These are phyloP conservation scores for Pediacus dermestoides DNA, from an alignment of 2,888 invertebrate species.

Conservation along the genomic window DNA sequence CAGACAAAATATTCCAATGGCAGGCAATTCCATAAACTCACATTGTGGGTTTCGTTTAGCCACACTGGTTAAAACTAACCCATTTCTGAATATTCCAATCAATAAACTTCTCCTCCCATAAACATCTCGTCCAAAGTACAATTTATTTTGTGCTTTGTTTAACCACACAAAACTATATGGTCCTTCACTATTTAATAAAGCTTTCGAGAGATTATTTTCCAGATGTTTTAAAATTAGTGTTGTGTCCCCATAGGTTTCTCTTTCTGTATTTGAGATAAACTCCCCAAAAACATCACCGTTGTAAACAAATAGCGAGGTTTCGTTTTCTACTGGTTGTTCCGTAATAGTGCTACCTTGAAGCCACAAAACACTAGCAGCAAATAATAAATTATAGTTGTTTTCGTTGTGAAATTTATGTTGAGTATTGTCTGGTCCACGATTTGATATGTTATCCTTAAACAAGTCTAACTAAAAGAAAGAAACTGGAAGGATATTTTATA, in stretches of 20 bases:
- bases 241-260: slow-evolving; percentile 53
- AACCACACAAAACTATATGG: slow-evolving; percentile 83
- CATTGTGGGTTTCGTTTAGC: slow-evolving; percentile 56
- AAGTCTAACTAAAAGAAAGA: slow-evolving; percentile 33
- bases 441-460: slow-evolving; percentile 44
- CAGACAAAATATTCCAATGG: slow-evolving; percentile 58
- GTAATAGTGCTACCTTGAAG: slow-evolving; percentile 68
- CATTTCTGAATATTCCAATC: slow-evolving; percentile 51
- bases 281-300: slow-evolving; percentile 84
- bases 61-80: slow-evolving; percentile 55
- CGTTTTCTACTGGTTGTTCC: slow-evolving; percentile 65
- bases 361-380: slow-evolving; percentile 69
- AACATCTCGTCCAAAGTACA: slow-evolving; percentile 83
- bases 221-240: slow-evolving; percentile 51
- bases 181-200: slow-evolving; percentile 58
- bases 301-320: slow-evolving; percentile 68
- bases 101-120: slow-evolving; percentile 84
- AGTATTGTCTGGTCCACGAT: slow-evolving; percentile 58
- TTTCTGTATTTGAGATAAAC: slow-evolving; percentile 40
- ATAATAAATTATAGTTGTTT: slow-evolving; percentile 31
- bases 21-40: slow-evolving; percentile 59
- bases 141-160: slow-evolving; percentile 53
- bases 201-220: slow-evolving; percentile 35
- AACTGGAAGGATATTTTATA: slow-evolving; percentile 2
- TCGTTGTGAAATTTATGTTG: slow-evolving; percentile 22